Base-by-base conservation (phyloP, 2,113 vertebrate species). In the pig (Sus scrofa) region DNA sequence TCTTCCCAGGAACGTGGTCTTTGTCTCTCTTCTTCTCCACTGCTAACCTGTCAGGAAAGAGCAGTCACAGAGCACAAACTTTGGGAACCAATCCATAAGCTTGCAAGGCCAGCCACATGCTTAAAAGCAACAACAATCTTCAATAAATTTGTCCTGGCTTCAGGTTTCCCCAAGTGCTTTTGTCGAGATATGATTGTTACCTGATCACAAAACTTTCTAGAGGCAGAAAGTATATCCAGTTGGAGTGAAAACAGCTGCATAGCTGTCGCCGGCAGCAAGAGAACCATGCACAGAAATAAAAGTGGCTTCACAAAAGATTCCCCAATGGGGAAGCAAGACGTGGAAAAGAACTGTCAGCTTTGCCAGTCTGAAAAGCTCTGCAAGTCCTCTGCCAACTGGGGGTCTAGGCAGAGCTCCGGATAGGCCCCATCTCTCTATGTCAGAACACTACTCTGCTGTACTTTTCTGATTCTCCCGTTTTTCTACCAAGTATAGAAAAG, bases 191-290 rank as follows among this genome's bases (percentile, higher is more conserved):
- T 22, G 37, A 62, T 27, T 58, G 86, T 58, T 81, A 74, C 67
- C 73, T 93, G 34, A 95, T 97, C 87, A 88, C 70, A 97, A 81
- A 2, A 0, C 62, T 83, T 65, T 4, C 56, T 96, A 39, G 77
- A 98, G 44, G 94, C 97, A 95, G 85, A 84, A 94, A n/a, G 18
- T 56, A 37, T 1, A 44, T 32, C 68, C 67, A 39, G n/a, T 67
- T 92, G 70, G 44, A 97, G 81, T 20, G 85, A 87, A 50, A 70
- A 77, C 24, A 96, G 58, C 34, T 78, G 6, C 27, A 32, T 7
- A 62, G 86, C 30, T 30, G n/a, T 5, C 14, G 1, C 77, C 90
- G 92, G 93, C 37, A 92, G 4, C 27, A 63, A 39, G 7, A 82
- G 65, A 96, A 95, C 19, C 39, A 50, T 32, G 6, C 39, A 67